A percentile compares a stretch with the other conserved stretches of the same genome.
phyloP scores from a whole-genome alignment of 1,140 invertebrate species.

The Heliconius congener region DNA sequence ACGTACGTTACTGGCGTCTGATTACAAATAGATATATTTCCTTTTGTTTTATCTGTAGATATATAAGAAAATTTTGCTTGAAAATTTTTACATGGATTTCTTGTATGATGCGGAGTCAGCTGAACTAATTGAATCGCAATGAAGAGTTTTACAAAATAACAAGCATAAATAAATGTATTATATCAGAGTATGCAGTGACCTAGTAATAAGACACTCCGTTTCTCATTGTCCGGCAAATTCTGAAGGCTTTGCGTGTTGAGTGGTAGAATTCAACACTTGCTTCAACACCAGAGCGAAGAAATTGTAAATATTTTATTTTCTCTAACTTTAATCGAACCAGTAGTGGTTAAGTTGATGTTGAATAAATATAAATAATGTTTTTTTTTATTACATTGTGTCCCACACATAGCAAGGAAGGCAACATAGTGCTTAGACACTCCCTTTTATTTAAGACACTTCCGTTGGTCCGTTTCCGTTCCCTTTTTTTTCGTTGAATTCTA shows the following conservation, averaged over 20 bases:
- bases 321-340: too few species aligned
- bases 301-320: too few species aligned
- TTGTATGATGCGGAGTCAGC: background rate
- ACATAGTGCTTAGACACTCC: background rate
- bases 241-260: too few species aligned
- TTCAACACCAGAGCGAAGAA: too few species aligned
- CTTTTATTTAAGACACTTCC: too few species aligned
- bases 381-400: background rate
- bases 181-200: too few species aligned
- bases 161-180: too few species aligned
- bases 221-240: too few species aligned
- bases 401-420: background rate
- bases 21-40: slow-evolving; percentile 17
- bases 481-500: too few species aligned
- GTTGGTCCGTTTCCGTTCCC: background rate
- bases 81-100: background rate
- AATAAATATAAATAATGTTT: background rate
- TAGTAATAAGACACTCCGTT: too few species aligned
- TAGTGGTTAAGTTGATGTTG: too few species aligned
- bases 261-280: too few species aligned
- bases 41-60: slow-evolving; percentile 4
- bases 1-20: slow-evolving; percentile 9
- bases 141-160: background rate
- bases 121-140: background rate
- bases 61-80: background rate